Evolutionary conservation across 1,140 invertebrate genomes (phyloP).

Genomic region (Plodia interpunctella): DNA sequence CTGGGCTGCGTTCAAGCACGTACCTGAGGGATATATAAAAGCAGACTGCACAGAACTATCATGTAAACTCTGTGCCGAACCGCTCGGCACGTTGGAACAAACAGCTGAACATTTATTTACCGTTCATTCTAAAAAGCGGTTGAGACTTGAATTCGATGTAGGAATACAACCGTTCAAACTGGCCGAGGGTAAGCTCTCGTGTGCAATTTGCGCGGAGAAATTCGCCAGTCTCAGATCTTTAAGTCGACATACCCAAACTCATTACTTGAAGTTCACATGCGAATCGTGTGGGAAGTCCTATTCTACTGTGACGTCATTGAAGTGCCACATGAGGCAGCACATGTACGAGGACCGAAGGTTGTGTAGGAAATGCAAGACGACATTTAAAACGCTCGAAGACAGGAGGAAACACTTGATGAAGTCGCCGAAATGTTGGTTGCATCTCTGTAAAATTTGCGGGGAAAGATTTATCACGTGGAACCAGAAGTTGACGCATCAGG

Average conservation of each 20-base stretch:
- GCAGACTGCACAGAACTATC: slow-evolving; percentile 46
- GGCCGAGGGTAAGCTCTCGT: slow-evolving; percentile 41
- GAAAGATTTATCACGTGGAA: slow-evolving; percentile 44
- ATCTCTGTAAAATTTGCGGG: slow-evolving; percentile 40
- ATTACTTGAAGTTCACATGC: slow-evolving; percentile 69
- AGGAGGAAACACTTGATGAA: slow-evolving; percentile 35
- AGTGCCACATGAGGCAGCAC: slow-evolving; percentile 29
- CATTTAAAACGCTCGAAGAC: slow-evolving; percentile 33
- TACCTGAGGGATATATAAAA: slow-evolving; percentile 47
- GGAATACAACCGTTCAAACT: slow-evolving; percentile 51
- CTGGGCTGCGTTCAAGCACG: slow-evolving; percentile 42
- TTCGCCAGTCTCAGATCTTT: slow-evolving; percentile 40
- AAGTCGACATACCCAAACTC: slow-evolving; percentile 55
- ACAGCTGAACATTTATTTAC: slow-evolving; percentile 41
- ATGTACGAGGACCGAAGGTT: slow-evolving; percentile 28
- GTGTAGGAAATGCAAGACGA: slow-evolving; percentile 46
- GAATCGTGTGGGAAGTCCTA: slow-evolving; percentile 73
- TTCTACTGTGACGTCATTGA: slow-evolving; percentile 40
- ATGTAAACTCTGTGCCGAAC: slow-evolving; percentile 35
- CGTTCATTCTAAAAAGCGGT: slow-evolving; percentile 34
- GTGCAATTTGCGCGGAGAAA: slow-evolving; percentile 47
- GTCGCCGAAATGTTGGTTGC: slow-evolving; percentile 40
- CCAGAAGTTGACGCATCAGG: slow-evolving; percentile 35
- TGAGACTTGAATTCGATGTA: slow-evolving; percentile 27
- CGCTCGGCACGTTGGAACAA: slow-evolving; percentile 34